A percentile compares a stretch with the other conserved stretches of the same genome.
These are phyloP conservation scores for Sebastes taczanowskii DNA, from an alignment of 2,797 vertebrate genomes.

Conservation along the genomic window DNA sequence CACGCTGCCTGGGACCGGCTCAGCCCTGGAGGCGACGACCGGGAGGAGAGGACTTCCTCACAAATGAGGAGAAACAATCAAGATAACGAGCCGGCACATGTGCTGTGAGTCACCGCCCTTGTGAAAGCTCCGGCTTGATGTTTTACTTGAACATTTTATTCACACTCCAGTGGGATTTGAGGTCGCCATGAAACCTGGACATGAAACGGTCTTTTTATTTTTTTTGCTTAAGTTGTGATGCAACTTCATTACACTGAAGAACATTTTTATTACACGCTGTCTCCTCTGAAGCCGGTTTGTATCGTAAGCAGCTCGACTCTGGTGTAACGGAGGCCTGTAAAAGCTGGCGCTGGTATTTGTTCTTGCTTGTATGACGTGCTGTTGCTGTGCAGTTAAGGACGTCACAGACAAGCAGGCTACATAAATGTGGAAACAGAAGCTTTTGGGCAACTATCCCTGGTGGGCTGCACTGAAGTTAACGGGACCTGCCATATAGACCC, in stretches of 20 bases:
- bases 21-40: conserved; percentile 22
- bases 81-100: conserved; percentile 54
- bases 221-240: conserved; percentile 25
- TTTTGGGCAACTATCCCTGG: conserved; percentile 32
- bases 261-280: conserved; percentile 21
- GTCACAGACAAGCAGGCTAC: neutral
- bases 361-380: conserved; percentile 3
- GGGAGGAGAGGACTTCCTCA: conserved; percentile 22
- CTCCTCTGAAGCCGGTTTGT: conserved; percentile 16
- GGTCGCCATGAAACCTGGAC: conserved; percentile 30
- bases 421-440: conserved; percentile 37
- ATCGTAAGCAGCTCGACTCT: conserved; percentile 1
- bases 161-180: conserved; percentile 29
- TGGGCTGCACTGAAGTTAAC: conserved; percentile 39
- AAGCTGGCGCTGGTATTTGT: conserved; percentile 27
- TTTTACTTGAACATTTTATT: conserved; percentile 52
- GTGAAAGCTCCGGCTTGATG: conserved; percentile 35
- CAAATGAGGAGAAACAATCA: conserved; percentile 45
- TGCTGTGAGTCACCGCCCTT: conserved; percentile 18
- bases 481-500: neutral
- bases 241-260: conserved; percentile 36
- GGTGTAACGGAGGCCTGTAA: conserved; percentile 22
- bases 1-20: conserved; percentile 14
- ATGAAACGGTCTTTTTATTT: conserved; percentile 28
- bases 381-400: neutral